A percentile compares a stretch with the other conserved stretches of the same genome.
These are phyloP conservation scores for Drosophila pullipes DNA, from an alignment of 2,888 invertebrate species.

Conservation along the genomic window DNA sequence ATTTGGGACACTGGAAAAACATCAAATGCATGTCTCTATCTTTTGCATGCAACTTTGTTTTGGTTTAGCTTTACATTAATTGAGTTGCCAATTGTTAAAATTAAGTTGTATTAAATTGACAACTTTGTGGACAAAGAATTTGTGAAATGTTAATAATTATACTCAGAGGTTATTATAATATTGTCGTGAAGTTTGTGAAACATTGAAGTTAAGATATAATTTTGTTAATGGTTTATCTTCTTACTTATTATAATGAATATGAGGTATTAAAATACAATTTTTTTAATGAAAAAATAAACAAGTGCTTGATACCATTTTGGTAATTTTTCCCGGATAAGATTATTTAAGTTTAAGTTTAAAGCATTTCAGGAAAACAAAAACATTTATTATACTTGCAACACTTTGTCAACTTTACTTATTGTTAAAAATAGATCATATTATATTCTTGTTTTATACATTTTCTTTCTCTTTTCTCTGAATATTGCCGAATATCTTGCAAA, in stretches of 20 bases:
- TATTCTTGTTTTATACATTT: no score
- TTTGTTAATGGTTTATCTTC: no score
- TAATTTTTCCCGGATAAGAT: not conserved
- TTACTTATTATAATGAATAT: no score
- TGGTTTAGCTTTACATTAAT: slow-evolving; percentile 51
- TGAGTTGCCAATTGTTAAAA: slow-evolving; percentile 66
- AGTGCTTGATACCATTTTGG: not conserved
- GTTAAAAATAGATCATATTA: not conserved
- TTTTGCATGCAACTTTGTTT: not conserved
- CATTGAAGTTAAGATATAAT: not conserved
- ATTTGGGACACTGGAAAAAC: slow-evolving; percentile 55
- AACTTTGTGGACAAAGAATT: slow-evolving; percentile 42
- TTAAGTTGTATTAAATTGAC: slow-evolving; percentile 60
- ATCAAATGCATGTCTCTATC: slow-evolving; percentile 11
- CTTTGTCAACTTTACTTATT: not conserved
- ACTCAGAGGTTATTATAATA: not conserved
- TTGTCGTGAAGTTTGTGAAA: not conserved
- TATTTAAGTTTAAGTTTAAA: not conserved
- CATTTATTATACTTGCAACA: not conserved
- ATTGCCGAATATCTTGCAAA: not conserved
- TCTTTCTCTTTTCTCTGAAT: not conserved
- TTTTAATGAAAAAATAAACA: no score
- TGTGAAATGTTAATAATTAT: not conserved
- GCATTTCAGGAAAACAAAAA: not conserved
- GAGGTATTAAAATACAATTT: no score